Base-by-base conservation (phyloP, 2,797 vertebrate species). In the Alca torda region DNA sequence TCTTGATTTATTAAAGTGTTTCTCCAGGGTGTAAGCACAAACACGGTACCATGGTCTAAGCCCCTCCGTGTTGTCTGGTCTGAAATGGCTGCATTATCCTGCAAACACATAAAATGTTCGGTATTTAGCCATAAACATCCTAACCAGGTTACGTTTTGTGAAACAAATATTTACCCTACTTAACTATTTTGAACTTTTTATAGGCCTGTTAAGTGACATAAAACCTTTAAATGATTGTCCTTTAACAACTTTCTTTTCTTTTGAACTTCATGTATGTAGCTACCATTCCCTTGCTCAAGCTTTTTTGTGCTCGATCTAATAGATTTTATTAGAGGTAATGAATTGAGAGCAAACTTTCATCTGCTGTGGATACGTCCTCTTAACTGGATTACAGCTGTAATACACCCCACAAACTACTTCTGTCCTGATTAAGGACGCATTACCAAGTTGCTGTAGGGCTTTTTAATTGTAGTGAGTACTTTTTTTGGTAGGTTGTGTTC, bases 261-360 rank as follows among this genome's bases (percentile, higher is more conserved):
- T 94, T 82, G 80, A 90, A 91, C 73, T 91, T 86, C 20, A 21
- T 31, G 4, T 77, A 33, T 94, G 93, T 88, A 88, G 70, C 56
- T 92, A 77, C 77, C 56, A 61, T 95, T 93, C 76, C 59, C 41
- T 94, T 87, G 51, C 80, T 88, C 48, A 77, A 70, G 45, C 39
- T 70, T 79, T 79, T 95, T 50, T 87, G 56, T 84, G 37, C 88
- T 79, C 89, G 64, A 80, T 89, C 57, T 89, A 77, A 68, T 80
- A 82, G 53, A 82, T 83, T 92, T 95, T 95, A 91, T 88, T 95
- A 80, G 76, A 45, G 43, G 70, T 84, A 93, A 74, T 89, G 89
- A 88, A 91, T 79, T 84, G 77, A 89, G 37, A 93, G 21, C 59
- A 93, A 95, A 93, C 88, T 94, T 95, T 87, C 48, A 74, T 89